Conservation (phyloP, 2,113 vertebrate genomes). For the Benitochromis conjunctus region DNA sequence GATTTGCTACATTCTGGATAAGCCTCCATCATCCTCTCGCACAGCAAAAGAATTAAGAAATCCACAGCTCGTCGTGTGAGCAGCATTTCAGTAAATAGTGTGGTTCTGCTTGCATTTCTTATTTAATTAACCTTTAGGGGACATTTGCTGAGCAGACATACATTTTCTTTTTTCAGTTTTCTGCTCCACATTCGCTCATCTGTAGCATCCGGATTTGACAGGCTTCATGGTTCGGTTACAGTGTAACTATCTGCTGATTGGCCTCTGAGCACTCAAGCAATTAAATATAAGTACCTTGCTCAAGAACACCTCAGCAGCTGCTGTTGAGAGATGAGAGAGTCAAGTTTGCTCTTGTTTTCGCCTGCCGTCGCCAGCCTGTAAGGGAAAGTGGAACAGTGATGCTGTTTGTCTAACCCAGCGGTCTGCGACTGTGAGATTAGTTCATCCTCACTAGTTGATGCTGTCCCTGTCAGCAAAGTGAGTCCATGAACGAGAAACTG, state of each 20-base stretch:
- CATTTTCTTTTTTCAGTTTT: not conserved
- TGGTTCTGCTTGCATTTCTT: not conserved
- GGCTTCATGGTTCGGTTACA: constrained; percentile 3
- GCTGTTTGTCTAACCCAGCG: constrained; percentile 10
- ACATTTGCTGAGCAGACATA: constrained; percentile 27
- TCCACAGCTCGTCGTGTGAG: not conserved
- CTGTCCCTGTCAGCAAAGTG: not conserved
- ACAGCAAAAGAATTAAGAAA: not conserved
- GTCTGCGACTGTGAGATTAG: constrained; percentile 19
- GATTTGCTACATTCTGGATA: not conserved
- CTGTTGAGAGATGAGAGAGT: not conserved
- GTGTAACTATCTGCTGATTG: not conserved
- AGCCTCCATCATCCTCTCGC: not conserved
- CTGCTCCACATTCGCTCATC: not conserved
- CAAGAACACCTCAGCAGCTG: constrained; percentile 6
- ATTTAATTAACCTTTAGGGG: constrained; percentile 28
- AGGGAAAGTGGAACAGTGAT: not conserved
- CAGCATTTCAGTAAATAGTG: not conserved
- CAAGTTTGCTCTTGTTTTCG: not conserved
- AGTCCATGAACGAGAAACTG: not conserved
- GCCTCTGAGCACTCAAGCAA: not conserved
- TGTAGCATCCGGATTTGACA: not conserved
- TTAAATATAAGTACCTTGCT: not conserved
- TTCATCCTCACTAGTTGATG: constrained; percentile 10
- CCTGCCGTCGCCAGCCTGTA: not conserved